Evolutionary conservation across 2,113 vertebrate genomes (phyloP), one percentile per base, ranked within the genome.

Genomic region (Etheostoma cragini): DNA sequence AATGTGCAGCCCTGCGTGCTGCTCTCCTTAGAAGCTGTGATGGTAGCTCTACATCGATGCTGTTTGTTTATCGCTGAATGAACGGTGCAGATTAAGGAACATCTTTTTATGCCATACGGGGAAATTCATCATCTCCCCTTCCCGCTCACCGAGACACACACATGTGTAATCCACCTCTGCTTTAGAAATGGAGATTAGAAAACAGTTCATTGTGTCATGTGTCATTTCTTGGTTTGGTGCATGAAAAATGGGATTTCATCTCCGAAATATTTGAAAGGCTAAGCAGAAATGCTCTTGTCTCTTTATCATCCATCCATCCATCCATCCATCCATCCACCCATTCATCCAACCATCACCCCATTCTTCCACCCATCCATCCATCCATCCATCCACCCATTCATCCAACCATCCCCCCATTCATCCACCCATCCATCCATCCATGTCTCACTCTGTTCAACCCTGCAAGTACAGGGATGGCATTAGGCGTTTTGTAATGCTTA

Each of bases 151-250:
- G 26, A 76, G 38, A 80, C 76, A 26, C 76, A 85, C 72, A 68
- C 72, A 61, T 50, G 26, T 83, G 67, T 86, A 89, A 85, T 91
- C 86, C 78, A 76, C 69, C 79, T 74, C 79, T 46, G 80, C 82
- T 87, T 82, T 81, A 74, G 78, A 90, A 87, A 86, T 79, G 73
- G 72, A 90, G 89, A 93, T 93, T 91, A 91, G 84, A 46, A 78
- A 82, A 74, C 69, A 52, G 26, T 80, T 78, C 64, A 66, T 58
- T 71, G n/a, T 65, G 54, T 75, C 60, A 24, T 76, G 60, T 82
- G 85, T 60, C 38, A 60, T 54, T 77, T 75, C 47, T 38, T 63
- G 62, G 5, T 61, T 47, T 15, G 49, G 16, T 70, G 65, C 62
- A 53, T 58, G 42, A 30, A 76, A 22, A 83, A 76, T 61, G 13